Percentiles rank a stretch among this genome's conserved stretches.
These are phyloP conservation scores for Nomada ferruginata DNA, from an alignment of 2,888 invertebrate species.

Conservation along the genomic window DNA sequence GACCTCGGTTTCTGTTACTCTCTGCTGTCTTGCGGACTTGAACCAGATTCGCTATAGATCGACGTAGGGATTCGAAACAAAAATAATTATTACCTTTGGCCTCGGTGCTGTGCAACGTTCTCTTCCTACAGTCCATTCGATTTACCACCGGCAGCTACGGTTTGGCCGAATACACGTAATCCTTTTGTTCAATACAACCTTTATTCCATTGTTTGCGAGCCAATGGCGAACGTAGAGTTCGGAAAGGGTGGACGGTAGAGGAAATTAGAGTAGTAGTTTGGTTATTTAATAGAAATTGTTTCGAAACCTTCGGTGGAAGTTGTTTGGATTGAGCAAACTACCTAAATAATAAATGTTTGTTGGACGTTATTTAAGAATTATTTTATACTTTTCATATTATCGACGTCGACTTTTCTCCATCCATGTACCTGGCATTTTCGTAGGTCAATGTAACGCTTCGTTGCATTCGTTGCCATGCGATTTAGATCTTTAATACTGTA, in stretches of 20 bases:
- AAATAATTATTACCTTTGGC: conserved; percentile 48
- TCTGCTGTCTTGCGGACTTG: neutral
- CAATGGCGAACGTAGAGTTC: neutral
- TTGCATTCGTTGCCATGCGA: conserved; percentile 21
- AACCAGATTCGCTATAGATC: neutral
- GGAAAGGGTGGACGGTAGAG: neutral
- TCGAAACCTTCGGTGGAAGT: no score
- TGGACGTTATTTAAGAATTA: no score
- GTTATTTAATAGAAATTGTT: no score
- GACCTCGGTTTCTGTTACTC: conserved; percentile 21
- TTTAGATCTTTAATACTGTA: conserved; percentile 27
- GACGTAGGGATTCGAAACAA: conserved; percentile 25
- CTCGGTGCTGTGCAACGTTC: conserved; percentile 5
- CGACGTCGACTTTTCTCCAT: neutral
- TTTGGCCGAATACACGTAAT: conserved; percentile 31
- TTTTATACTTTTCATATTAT: no score
- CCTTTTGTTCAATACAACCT: neutral
- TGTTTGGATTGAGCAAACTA: no score
- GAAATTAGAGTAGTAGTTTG: conserved; percentile 34
- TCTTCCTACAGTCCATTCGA: conserved; percentile 32
- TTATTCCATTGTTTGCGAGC: conserved; percentile 6
- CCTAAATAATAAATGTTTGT: no score
- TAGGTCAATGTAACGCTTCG: conserved; percentile 28
- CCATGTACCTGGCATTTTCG: neutral
- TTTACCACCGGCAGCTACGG: conserved; percentile 37